Percentiles rank a stretch among this genome's conserved stretches.
Conservation (phyloP, 2,113 vertebrate species). For the Arenaria interpres region DNA sequence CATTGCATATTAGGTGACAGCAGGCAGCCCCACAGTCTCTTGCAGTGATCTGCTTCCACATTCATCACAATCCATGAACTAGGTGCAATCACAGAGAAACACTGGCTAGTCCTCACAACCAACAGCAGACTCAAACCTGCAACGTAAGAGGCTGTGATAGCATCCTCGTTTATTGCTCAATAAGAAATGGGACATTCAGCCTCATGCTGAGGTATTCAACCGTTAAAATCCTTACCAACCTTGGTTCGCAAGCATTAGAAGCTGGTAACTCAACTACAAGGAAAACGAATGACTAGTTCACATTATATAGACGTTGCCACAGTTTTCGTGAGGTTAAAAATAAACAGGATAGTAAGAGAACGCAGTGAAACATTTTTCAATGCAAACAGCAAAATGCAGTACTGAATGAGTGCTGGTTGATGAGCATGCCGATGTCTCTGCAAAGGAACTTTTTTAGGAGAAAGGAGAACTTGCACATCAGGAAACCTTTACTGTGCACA, state of each 20-base stretch:
- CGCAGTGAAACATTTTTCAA: neutral
- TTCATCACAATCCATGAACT: neutral
- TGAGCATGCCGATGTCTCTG: conserved; percentile 30
- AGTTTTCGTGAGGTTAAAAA: neutral
- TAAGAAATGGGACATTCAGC: neutral
- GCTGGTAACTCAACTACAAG: neutral
- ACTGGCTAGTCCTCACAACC: neutral
- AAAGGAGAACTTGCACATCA: neutral
- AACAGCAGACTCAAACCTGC: neutral
- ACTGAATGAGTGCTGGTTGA: neutral
- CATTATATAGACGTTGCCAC: neutral
- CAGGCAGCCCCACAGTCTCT: neutral
- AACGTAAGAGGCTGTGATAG: neutral
- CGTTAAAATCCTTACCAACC: neutral
- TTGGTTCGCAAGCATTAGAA: neutral
- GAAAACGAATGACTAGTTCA: neutral
- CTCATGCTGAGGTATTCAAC: neutral
- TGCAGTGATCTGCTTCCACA: neutral
- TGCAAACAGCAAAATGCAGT: conserved; percentile 14
- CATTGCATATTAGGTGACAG: neutral
- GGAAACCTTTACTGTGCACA: neutral
- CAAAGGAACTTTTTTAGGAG: neutral
- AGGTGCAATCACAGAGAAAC: neutral
- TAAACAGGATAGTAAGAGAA: neutral
- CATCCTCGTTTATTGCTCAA: neutral